These are phyloP conservation scores for Brachymystax lenok DNA, from an alignment of 2,797 vertebrate genomes.

Conservation along the genomic window DNA sequence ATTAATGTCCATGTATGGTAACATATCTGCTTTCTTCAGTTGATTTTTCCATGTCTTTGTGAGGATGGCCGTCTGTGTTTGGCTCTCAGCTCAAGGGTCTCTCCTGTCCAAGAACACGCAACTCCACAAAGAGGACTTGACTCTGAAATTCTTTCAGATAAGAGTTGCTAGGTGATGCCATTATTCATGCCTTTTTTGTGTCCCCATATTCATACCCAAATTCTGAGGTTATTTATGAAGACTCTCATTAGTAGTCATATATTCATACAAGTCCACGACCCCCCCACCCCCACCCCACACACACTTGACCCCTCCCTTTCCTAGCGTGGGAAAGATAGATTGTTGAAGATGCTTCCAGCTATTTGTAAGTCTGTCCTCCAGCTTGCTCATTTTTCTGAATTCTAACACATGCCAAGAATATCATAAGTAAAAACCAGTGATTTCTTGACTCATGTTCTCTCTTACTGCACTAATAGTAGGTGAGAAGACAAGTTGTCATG, in stretches of 20 bases:
- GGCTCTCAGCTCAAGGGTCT: constrained; percentile 69
- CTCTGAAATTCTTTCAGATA: constrained; percentile 78
- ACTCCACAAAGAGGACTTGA: constrained; percentile 75
- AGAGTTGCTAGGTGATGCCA: constrained; percentile 78
- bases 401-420: neutral
- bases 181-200: constrained; percentile 71
- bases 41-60: constrained; percentile 63
- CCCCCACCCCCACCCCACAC: constrained; percentile 40
- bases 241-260: constrained; percentile 82
- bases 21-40: constrained; percentile 53
- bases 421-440: neutral
- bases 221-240: constrained; percentile 69
- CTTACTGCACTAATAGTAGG: too few species aligned
- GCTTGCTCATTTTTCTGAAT: constrained; percentile 43
- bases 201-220: constrained; percentile 81
- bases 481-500: neutral
- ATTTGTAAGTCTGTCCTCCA: constrained; percentile 46
- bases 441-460: too few species aligned
- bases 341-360: constrained; percentile 59
- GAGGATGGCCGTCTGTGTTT: constrained; percentile 58
- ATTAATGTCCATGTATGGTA: constrained; percentile 69
- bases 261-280: constrained; percentile 73
- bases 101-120: constrained; percentile 66
- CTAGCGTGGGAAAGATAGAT: constrained; percentile 78
- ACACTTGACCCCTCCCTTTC: constrained; percentile 79